These are phyloP conservation scores for Recurvirostra avosetta DNA, from an alignment of 2,113 vertebrate species.

Conservation along the genomic window DNA sequence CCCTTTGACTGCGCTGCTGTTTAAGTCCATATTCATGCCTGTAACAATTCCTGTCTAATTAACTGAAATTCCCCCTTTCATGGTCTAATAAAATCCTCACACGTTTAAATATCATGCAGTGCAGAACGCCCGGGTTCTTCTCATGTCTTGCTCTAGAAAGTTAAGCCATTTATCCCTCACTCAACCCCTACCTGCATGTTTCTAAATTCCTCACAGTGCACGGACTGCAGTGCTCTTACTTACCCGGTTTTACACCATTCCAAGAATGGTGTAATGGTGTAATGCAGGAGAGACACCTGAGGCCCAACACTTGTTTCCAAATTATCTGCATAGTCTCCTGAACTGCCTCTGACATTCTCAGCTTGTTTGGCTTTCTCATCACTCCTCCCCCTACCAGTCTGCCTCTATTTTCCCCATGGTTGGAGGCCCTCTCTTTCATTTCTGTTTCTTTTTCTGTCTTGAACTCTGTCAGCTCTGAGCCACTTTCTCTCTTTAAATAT, in stretches of 20 bases:
- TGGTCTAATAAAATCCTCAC: not conserved
- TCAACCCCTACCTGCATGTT: not conserved
- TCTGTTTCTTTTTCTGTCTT: conserved; percentile 50
- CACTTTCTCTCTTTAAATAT: conserved; percentile 58
- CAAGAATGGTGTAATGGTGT: not conserved
- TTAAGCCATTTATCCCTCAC: not conserved
- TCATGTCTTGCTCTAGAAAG: not conserved
- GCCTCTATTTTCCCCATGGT: conserved; percentile 16
- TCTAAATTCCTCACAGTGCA: not conserved
- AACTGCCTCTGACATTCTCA: not conserved
- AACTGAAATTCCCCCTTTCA: not conserved
- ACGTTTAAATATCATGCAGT: not conserved
- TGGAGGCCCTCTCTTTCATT: conserved; percentile 24
- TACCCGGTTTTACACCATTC: not conserved
- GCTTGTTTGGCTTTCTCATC: not conserved
- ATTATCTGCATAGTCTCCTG: not conserved
- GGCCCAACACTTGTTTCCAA: not conserved
- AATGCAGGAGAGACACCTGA: not conserved
- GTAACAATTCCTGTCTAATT: not conserved
- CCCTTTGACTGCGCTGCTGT: not conserved
- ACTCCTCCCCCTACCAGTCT: not conserved
- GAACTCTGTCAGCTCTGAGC: conserved; percentile 48
- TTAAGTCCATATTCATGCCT: not conserved
- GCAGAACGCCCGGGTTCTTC: not conserved
- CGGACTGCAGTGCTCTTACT: not conserved